Evolutionary conservation across 1,140 invertebrate species (phyloP).

Genomic region (Rhagoletis pomonella): DNA sequence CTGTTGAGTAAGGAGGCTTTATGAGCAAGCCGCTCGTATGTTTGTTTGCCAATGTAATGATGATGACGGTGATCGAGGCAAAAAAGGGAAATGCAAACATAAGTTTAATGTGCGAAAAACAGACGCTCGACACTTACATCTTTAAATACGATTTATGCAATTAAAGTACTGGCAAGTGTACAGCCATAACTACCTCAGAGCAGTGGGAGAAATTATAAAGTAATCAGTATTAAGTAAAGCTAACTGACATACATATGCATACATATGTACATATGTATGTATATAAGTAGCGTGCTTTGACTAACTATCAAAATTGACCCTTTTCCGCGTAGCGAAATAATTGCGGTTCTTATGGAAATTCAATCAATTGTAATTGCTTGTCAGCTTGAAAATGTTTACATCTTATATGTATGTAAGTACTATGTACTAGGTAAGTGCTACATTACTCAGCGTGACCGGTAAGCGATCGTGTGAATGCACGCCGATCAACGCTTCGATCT

Average conservation of each 20-base stretch:
- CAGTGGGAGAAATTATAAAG: background rate
- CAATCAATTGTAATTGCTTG: too few relatives aligned
- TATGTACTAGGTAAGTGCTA: too few relatives aligned
- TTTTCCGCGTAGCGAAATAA: too few relatives aligned
- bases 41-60: background rate
- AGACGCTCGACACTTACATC: background rate
- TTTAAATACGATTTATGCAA: background rate
- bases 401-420: too few relatives aligned
- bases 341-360: too few relatives aligned
- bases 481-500: background rate
- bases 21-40: background rate
- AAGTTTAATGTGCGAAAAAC: background rate
- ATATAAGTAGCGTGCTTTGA: too few relatives aligned
- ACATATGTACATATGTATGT: too few relatives aligned
- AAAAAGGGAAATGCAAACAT: background rate
- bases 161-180: background rate
- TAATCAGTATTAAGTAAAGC: slow-evolving; percentile 9
- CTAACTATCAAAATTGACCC: too few relatives aligned
- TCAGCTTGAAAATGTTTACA: too few relatives aligned
- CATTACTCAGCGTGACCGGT: background rate
- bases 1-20: background rate
- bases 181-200: background rate
- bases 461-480: background rate
- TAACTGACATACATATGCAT: too few relatives aligned
- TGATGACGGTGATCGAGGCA: background rate